Evolutionary conservation across 2,113 vertebrate species (phyloP), one percentile per base, ranked within the genome.

Genomic region (Xenopus laevis): DNA sequence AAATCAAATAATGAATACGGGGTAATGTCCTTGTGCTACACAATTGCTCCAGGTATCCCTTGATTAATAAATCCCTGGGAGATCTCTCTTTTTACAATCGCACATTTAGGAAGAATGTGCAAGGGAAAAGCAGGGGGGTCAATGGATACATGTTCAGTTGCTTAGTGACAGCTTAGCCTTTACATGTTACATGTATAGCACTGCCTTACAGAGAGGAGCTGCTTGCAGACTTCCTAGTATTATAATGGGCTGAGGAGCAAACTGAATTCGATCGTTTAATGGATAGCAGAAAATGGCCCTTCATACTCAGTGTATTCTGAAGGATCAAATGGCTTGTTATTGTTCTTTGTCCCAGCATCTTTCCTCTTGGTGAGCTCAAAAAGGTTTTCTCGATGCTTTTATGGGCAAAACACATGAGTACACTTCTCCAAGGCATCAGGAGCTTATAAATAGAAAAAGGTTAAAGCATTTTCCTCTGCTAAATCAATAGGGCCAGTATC

Each of bases 401-500:
- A 70, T 83, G 79, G 75, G 79, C 75, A 79, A 27, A 81, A 79
- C 73, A 65, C 27, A 76, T 65, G 68, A 62, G 53, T 62, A 74
- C 83, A 78, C 85, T 83, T 73, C 47, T 59, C 60, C 65, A 81
- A 83, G 80, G 81, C 85, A 77, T 9, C 84, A 21, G 79, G 80
- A 50, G 52, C 76, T 84, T 88, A 86, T 84, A 89, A 89, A 90
- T 84, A 90, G 87, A 70, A 58, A 50, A 69, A 80, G 81, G 80
- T 77, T 85, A 82, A 73, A 84, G 83, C 79, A 71, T 84, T 74
- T 82, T 81, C 78, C 61, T 74, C 81, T 65, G 79, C 71, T 71
- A 53, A 83, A 90, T 92, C 90, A 76, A 91, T 90, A 83, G 74
- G 66, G 45, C 77, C 78, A 47, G 78, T 81, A 81, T 82, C 82